Percentiles rank a stretch among this genome's conserved stretches.
Evolutionary conservation across 2,797 vertebrate species (phyloP).

Genomic region (Margarornis squamiger): DNA sequence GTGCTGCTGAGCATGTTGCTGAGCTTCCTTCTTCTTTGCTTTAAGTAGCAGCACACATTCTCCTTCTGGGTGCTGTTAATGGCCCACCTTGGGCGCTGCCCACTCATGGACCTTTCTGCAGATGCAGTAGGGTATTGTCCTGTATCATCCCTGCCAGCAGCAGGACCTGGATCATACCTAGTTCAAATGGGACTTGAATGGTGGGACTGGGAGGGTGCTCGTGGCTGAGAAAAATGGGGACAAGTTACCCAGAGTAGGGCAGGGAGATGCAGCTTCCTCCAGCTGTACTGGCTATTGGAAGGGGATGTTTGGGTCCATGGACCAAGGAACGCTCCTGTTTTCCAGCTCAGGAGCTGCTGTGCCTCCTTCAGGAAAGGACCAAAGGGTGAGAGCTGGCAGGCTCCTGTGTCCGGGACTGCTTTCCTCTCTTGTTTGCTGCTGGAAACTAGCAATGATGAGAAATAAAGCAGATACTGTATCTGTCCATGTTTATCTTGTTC

Average conservation of each 20-base stretch:
- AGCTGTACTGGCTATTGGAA: background rate
- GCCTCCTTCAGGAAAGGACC: background rate
- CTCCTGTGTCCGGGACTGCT: background rate
- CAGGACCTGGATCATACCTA: background rate
- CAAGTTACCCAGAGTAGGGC: rapidly evolving
- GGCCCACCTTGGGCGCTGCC: background rate
- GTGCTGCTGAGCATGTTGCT: background rate
- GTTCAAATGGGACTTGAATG: background rate
- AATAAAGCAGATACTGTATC: background rate
- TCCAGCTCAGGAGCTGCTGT: background rate
- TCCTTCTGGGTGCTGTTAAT: background rate
- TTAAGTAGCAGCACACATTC: background rate
- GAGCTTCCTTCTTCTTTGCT: background rate
- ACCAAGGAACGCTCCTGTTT: background rate
- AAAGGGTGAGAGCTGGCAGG: background rate
- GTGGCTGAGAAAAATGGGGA: background rate
- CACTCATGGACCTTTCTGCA: background rate
- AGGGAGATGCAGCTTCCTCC: background rate
- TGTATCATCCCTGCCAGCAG: background rate
- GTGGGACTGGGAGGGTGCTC: background rate
- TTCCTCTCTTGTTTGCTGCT: background rate
- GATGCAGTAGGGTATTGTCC: too few relatives aligned
- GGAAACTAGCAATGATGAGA: background rate
- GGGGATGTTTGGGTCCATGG: background rate
- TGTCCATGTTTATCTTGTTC: background rate